phyloP scores from a whole-genome alignment of 2,888 invertebrate species.

The Dynastes maya region DNA sequence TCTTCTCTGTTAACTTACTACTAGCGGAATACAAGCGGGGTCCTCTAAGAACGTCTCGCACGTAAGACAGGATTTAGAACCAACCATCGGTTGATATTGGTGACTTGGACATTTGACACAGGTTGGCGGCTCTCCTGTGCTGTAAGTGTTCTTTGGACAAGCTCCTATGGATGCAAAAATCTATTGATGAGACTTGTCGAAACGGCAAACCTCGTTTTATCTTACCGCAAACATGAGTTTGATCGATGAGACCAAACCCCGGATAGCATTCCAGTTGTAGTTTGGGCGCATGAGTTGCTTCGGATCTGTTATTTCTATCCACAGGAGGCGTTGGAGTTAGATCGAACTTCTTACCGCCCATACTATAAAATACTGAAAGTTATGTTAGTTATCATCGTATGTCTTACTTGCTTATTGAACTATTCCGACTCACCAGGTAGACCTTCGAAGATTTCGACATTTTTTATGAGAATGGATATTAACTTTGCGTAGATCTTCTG shows the following conservation, averaged over 20 bases:
- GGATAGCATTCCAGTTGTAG: slow-evolving; percentile 65
- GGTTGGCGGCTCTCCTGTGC: slow-evolving; percentile 64
- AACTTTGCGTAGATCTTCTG: slow-evolving; percentile 65
- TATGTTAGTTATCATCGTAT: slow-evolving; percentile 49
- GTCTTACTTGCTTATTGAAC: background rate
- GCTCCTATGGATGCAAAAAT: slow-evolving; percentile 61
- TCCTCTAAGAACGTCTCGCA: slow-evolving; percentile 68
- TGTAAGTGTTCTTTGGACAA: slow-evolving; percentile 66
- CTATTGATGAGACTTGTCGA: background rate
- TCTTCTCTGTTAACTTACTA: slow-evolving; percentile 57
- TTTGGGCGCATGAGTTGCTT: slow-evolving; percentile 60
- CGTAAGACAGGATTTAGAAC: slow-evolving; percentile 65
- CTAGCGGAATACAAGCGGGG: slow-evolving; percentile 63
- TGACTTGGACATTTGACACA: slow-evolving; percentile 66
- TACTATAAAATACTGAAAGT: slow-evolving; percentile 58
- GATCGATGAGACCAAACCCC: slow-evolving; percentile 66
- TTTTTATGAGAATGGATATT: slow-evolving; percentile 64
- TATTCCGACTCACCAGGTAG: slow-evolving; percentile 63
- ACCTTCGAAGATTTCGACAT: slow-evolving; percentile 64
- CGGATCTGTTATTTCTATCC: slow-evolving; percentile 47
- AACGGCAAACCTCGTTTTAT: slow-evolving; percentile 1
- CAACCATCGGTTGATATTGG: slow-evolving; percentile 67
- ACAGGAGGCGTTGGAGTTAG: slow-evolving; percentile 41
- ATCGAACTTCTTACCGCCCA: slow-evolving; percentile 53
- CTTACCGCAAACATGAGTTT: slow-evolving; percentile 67